Base-by-base conservation (phyloP, 1,140 invertebrate genomes). In the Drosophila punjabiensis region DNA sequence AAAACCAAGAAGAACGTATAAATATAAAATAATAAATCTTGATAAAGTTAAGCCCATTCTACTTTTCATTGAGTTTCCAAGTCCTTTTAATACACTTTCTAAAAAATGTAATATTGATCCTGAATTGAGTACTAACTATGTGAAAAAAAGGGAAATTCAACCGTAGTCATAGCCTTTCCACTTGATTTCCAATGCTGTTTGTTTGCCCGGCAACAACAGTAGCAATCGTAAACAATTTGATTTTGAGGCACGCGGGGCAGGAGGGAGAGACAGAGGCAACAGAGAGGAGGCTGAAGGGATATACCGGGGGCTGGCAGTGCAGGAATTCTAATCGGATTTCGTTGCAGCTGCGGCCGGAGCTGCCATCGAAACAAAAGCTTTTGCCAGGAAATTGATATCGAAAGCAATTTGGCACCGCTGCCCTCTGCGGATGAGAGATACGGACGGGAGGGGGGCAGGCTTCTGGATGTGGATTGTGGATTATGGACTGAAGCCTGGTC, bases 301-400 rank as follows among this genome's bases (percentile, higher is more conserved):
- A 30, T 14, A 50, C 24, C 9, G 48, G 30, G 52, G 52, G 28
- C 30, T 52, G 59, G 30, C 43, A 52, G 58, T 60, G 66, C 43
- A 77, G 69, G 53, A 82, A 85, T 82, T 88, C 86, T 90, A 88
- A 88, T 88, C 85, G 85, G 85, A 88, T 88, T 88, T 79, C 59
- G 79, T 73, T 88, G 85, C 85, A 88, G 86, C 85, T 89, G 85
- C 70, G 81, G 85, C 85, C 62, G 58, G 50, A 74, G 85, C 59
- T 75, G 81, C 63, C 68, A 73, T 45, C 43, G 55, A 82, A 83
- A 76, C 67, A 67, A 85, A 87, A 81, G 76, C 66, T 82, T 76
- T 62, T 89, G 85, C 86, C 85, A 90, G 85, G 66, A 88, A 88
- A 88, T 88, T 90, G 81, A 90, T 88, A 88, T 88, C 85, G 81